Evolutionary conservation across 2,888 invertebrate species (phyloP).

Genomic region (Caenorhabditis macrosperma): DNA sequence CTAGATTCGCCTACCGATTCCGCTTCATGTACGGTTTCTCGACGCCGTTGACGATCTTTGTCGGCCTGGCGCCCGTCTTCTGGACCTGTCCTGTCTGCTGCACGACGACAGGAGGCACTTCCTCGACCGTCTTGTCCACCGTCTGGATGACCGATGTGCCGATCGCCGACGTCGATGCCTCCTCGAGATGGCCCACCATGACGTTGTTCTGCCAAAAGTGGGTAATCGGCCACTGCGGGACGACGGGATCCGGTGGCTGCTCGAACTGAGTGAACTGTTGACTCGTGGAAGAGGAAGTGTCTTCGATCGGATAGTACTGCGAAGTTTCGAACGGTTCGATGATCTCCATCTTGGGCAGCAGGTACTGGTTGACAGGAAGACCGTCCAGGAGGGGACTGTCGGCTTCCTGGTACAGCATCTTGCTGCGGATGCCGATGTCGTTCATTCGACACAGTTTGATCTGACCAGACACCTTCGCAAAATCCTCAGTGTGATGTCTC

Average conservation of each 20-base stretch:
- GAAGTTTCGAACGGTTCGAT: conserved; percentile 15
- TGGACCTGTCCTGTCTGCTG: conserved; percentile 1
- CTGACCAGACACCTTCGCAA: conserved; percentile 63
- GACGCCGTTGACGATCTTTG: conserved; percentile 3
- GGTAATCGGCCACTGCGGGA: conserved; percentile 40
- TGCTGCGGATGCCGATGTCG: conserved; percentile 27
- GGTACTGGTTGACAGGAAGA: conserved; percentile 25
- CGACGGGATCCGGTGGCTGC: neutral
- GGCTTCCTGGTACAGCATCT: conserved; percentile 7
- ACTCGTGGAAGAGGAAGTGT: neutral
- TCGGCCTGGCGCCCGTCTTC: conserved; percentile 10
- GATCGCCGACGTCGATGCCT: conserved; percentile 40
- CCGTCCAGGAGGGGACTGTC: conserved; percentile 8
- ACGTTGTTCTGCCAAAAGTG: conserved; percentile 36
- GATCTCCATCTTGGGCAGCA: conserved; percentile 19
- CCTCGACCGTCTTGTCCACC: conserved; percentile 7
- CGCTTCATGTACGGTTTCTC: conserved; percentile 70
- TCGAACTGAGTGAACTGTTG: conserved; percentile 39
- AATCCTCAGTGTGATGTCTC: conserved; percentile 68
- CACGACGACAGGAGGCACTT: neutral
- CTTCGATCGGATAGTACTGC: conserved; percentile 22
- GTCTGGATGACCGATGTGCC: conserved; percentile 42
- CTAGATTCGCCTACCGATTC: conserved; percentile 50
- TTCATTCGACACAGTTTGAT: conserved; percentile 44
- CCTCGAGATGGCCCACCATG: conserved; percentile 6